Conservation (phyloP, 2,797 vertebrate species). For the Brachyrhaphis roseni region DNA sequence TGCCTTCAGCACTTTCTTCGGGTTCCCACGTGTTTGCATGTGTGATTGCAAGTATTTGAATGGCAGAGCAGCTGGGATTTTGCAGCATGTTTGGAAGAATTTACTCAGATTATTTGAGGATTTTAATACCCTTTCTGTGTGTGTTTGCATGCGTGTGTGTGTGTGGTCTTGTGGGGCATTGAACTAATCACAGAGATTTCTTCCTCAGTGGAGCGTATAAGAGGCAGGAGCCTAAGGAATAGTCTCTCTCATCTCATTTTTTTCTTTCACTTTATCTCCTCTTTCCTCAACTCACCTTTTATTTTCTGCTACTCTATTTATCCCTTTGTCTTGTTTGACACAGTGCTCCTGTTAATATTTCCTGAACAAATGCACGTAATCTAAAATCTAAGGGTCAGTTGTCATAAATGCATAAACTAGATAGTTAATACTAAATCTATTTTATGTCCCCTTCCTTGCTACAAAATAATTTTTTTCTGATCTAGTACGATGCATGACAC, state of each 20-base stretch:
- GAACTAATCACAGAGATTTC: conserved; percentile 70
- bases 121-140: conserved; percentile 28
- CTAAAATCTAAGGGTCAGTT: conserved; percentile 4
- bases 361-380: conserved; percentile 8
- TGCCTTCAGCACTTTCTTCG: conserved; percentile 36
- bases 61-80: conserved; percentile 42
- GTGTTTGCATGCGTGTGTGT: conserved; percentile 5
- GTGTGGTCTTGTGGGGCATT: conserved; percentile 43
- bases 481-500: neutral
- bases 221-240: conserved; percentile 57
- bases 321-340: conserved; percentile 1
- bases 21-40: neutral
- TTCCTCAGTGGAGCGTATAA: conserved; percentile 52
- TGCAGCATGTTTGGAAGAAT: conserved; percentile 47
- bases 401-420: conserved; percentile 10
- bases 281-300: neutral
- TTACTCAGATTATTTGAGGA: conserved; percentile 61
- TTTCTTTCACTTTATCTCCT: neutral
- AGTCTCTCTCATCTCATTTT: conserved; percentile 12
- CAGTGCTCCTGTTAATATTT: conserved; percentile 13
- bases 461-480: neutral
- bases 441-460: neutral
- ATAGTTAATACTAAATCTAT: conserved; percentile 11
- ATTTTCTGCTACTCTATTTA: neutral
- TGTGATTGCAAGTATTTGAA: conserved; percentile 4